phyloP scores from a whole-genome alignment of 2,113 vertebrate species.

The Psittacula cyanocephala region DNA sequence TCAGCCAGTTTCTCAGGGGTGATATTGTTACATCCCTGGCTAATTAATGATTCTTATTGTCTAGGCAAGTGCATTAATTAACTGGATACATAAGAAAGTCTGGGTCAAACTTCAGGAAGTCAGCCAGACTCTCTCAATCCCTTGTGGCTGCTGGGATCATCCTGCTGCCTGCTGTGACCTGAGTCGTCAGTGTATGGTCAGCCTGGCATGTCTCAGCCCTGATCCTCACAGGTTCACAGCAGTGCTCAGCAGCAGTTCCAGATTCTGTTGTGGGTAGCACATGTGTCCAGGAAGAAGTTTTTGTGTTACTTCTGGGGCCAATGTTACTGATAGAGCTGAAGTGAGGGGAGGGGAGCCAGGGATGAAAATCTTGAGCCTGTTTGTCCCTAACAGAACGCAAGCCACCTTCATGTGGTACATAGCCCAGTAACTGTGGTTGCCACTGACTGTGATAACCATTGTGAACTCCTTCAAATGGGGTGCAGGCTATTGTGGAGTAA shows the following conservation, averaged over 20 bases:
- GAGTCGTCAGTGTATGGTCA: not conserved
- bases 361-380: not conserved
- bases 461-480: not conserved
- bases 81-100: not conserved
- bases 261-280: not conserved
- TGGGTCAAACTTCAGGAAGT: slow-evolving; percentile 45
- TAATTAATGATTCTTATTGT: not conserved
- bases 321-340: not conserved
- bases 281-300: not conserved
- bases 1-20: not conserved
- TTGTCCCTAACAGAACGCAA: not conserved
- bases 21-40: not conserved
- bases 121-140: slow-evolving; percentile 13
- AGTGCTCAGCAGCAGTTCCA: not conserved
- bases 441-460: not conserved
- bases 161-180: slow-evolving; percentile 4
- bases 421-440: not conserved
- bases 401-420: not conserved
- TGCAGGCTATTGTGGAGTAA: not conserved
- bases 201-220: not conserved
- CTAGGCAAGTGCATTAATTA: slow-evolving; percentile 11
- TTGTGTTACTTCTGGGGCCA: not conserved
- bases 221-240: not conserved
- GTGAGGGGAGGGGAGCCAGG: not conserved
- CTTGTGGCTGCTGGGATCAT: slow-evolving; percentile 21